Evolutionary conservation across 1,140 invertebrate species (phyloP).

Genomic region (Calycopis cecrops): DNA sequence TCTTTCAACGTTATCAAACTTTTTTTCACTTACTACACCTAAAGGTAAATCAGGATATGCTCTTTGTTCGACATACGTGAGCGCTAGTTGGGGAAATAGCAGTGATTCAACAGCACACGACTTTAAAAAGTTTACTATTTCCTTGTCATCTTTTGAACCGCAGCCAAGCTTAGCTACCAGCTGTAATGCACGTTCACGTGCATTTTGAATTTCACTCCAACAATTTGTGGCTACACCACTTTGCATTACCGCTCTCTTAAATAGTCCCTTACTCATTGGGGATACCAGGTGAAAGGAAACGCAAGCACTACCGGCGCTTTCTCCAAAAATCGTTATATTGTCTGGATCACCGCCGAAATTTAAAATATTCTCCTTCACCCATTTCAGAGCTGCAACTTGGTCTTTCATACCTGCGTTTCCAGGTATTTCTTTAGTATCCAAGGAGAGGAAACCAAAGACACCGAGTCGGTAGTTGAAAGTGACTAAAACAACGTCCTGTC

Average conservation of each 20-base stretch:
- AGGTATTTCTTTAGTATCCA: constrained; percentile 74
- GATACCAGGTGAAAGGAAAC: constrained; percentile 61
- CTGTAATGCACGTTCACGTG: background rate
- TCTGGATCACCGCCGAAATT: constrained; percentile 79
- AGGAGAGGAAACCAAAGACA: constrained; percentile 45
- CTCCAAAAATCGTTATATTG: constrained; percentile 76
- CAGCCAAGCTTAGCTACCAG: background rate
- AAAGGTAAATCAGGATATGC: background rate
- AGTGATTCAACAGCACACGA: background rate
- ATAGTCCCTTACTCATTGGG: constrained; percentile 54
- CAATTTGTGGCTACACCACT: constrained; percentile 2
- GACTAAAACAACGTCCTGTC: background rate
- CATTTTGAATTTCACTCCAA: background rate
- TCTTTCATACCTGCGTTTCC: constrained; percentile 82
- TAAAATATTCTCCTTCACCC: constrained; percentile 78
- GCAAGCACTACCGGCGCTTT: constrained; percentile 75
- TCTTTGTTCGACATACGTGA: background rate
- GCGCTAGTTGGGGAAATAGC: background rate
- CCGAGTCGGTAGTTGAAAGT: background rate
- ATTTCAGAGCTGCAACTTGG: constrained; percentile 77
- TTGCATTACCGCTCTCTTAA: constrained; percentile 30
- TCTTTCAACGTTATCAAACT: background rate
- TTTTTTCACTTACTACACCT: background rate
- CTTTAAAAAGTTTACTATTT: background rate
- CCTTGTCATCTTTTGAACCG: background rate